Conservation (phyloP, 2,888 invertebrate species). For the Aleiodes leptofemur region DNA sequence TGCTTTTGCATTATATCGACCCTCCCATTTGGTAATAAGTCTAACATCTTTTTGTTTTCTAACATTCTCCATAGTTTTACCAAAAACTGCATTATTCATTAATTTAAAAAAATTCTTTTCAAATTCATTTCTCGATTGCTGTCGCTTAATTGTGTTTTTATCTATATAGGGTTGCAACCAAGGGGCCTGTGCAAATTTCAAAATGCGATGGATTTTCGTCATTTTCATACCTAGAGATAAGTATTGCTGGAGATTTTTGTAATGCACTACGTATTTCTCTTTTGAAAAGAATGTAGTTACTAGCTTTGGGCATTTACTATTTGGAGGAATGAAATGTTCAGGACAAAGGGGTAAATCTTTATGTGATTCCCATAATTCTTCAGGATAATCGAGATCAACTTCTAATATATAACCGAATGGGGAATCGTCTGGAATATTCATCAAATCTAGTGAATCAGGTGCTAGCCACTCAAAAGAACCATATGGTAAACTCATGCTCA, state of each 20-base stretch:
- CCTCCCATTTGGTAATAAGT: conserved; percentile 65
- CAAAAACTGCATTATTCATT: background rate
- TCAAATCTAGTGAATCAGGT: conserved; percentile 42
- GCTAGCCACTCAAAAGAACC: conserved; percentile 62
- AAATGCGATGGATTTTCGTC: conserved; percentile 59
- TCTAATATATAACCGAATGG: conserved; percentile 65
- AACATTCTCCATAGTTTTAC: conserved; percentile 69
- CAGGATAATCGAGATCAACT: conserved; percentile 59
- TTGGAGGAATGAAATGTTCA: conserved; percentile 39
- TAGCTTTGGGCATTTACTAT: conserved; percentile 19
- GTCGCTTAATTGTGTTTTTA: conserved; percentile 65
- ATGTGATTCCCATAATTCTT: conserved; percentile 62
- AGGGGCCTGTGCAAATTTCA: conserved; percentile 64
- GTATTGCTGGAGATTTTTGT: conserved; percentile 64
- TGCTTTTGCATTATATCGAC: conserved; percentile 64
- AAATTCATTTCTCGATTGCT: conserved; percentile 64
- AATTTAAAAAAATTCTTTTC: conserved; percentile 63
- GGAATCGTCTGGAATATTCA: conserved; percentile 25
- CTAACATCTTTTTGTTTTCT: conserved; percentile 65
- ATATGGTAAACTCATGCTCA: conserved; percentile 33
- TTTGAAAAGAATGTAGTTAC: conserved; percentile 25
- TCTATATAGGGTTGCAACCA: conserved; percentile 64
- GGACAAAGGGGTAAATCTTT: conserved; percentile 63
- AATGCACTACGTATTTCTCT: conserved; percentile 64
- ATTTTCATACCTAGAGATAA: conserved; percentile 55